Evolutionary conservation across 1,140 invertebrate genomes (phyloP), one percentile per base, ranked within the genome.

Genomic region (Whitmania pigra): DNA sequence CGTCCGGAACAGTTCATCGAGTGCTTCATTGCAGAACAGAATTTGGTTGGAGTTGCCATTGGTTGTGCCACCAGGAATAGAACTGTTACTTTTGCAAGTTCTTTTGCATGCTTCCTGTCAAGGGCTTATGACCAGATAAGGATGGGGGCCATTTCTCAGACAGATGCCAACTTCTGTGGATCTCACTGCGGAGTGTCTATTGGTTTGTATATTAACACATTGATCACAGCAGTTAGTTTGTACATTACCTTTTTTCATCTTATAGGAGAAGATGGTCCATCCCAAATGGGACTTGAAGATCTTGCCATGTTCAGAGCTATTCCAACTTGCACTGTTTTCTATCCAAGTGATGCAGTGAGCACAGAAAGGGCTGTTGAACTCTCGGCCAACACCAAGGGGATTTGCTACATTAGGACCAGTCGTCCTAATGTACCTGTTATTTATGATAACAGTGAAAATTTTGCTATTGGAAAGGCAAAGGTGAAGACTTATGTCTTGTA

Each of bases 21-120:
- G 83, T 97, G 96, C 82, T 99, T 90, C 83, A 99, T 99, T 79
- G 96, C 96, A 71, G 97, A 99, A 82, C 96, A 99, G 85, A 98
- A 97, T 84, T 82, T 97, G 76, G 92, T 97, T 75, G 94, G 95
- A 57, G 92, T 97, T 73, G 95, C 90, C 0, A 93, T 96, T 77
- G 97, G 97, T 43, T 80, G 79, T 75, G 89, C 90, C 63, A 94
- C 92, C 78, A 85, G 94, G 75, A 88, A 92, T 78, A 86, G 94
- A 71, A 89, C 91, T 15, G 87, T 98, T 60, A 87, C 92, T 9
- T 98, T 98, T 81, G 89, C 89, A 11, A 96, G 93, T 40, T 97
- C 97, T 2, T 99, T 99, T 85, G 95, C 95, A 63, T 91, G 92
- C 7, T 99, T 99, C 87, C 92, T 99, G 78, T 91, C 92, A 0